These are phyloP conservation scores for Eilema sororculum DNA, from an alignment of 2,888 invertebrate genomes.

Conservation along the genomic window DNA sequence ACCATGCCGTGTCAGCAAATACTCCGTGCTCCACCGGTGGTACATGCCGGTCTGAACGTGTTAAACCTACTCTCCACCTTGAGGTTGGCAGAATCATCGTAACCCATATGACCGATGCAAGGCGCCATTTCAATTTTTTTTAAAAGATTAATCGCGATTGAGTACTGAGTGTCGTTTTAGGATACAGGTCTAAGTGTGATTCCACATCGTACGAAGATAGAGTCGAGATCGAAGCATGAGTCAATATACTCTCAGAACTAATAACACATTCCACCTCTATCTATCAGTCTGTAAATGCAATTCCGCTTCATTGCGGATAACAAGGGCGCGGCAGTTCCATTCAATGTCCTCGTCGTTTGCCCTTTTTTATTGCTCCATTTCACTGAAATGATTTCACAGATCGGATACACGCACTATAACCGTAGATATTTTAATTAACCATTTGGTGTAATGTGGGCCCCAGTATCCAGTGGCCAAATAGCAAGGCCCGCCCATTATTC, in stretches of 20 bases:
- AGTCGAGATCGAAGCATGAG: background rate
- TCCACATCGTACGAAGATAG: no score
- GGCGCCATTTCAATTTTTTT: no score
- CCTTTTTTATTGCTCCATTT: conserved; percentile 49
- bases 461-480: conserved; percentile 48
- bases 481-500: conserved; percentile 43
- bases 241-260: background rate
- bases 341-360: conserved; percentile 39
- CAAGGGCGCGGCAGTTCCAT: conserved; percentile 22
- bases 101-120: no score
- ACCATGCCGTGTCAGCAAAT: no score
- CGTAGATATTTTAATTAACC: conserved; percentile 59
- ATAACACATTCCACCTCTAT: conserved; percentile 7
- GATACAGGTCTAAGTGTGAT: no score
- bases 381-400: conserved; percentile 52
- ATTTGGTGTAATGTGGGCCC: conserved; percentile 52
- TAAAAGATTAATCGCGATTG: no score
- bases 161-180: no score
- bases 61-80: no score
- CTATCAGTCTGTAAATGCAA: conserved; percentile 21
- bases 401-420: conserved; percentile 50
- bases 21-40: no score
- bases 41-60: no score
- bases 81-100: no score
- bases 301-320: conserved; percentile 20